Evolutionary conservation across 1,140 invertebrate species (phyloP), one percentile per base, ranked within the genome.

Genomic region (Mycetomoellerius zeteki): DNA sequence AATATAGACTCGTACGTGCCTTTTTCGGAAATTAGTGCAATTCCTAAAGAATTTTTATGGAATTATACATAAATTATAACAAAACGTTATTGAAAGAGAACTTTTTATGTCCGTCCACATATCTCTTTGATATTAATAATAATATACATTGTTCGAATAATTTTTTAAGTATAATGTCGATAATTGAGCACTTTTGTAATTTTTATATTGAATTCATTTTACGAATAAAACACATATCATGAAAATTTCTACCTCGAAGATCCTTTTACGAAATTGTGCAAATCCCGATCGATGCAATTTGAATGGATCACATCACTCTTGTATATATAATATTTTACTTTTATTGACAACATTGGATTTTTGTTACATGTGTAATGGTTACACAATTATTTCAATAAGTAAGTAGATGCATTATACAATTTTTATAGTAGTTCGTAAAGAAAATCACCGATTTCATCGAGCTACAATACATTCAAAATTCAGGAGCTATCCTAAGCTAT

Each of bases 261-360:
- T 58, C 4, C 3, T 16, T 77, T 78, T 6, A 30, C 19, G n/a
- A 72, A 24, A 69, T 69, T 37, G 0, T 47, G 30, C 14, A 37
- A 62, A n/a, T 27, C 12, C 27, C n/a, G n/a, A 21, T 27, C 27
- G 21, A 54, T 6, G 16, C 10, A 60, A 21, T 37, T 37, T 19
- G 24, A 33, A 64, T 30, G n/a, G 6, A 58, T 8, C 14, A 33
- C 50, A 50, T n/a, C 37, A 14, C 37, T 64, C 75, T 64, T 78
- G 37, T 78, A 78, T 76, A 86, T 90, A 88, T 91, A 92, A 88
- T 91, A 91, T 91, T 92, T 92, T 91, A 90, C 90, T 93, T 93
- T 94, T 94, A 94, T 94, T 94, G 93, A 94, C 92, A 94, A 94
- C 93, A 93, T 93, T 93, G 92, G 90, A 93, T 94, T 94, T 92